Evolutionary conservation across 37 sponge, comb jelly and placozoan genomes (phyloP).

Genomic region (Beroe forskalii): DNA sequence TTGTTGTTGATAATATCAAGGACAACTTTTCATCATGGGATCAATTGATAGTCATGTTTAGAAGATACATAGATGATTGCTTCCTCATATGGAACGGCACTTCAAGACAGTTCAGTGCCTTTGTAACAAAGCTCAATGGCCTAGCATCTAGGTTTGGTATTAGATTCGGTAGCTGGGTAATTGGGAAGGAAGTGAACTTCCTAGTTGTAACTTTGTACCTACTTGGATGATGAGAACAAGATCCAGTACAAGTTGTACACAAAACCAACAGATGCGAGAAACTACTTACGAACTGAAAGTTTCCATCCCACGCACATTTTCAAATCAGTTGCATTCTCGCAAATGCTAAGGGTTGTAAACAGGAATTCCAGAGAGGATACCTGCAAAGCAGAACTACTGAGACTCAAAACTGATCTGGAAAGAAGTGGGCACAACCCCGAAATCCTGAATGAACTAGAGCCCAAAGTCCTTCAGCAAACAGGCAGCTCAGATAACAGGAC

Average conservation of each 20-base stretch:
- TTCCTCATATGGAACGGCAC: not conserved
- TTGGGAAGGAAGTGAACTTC: not conserved
- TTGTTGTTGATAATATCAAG: not conserved
- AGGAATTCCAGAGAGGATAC: not conserved
- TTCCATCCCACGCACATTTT: constrained; percentile 19
- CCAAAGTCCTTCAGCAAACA: not conserved
- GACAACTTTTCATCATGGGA: not conserved
- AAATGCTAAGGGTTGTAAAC: not conserved
- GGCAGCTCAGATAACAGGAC: too few species aligned
- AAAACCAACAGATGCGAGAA: constrained; percentile 16
- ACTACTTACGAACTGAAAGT: constrained; percentile 7
- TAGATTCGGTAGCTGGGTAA: not conserved
- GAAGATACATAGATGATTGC: not conserved
- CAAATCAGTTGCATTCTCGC: not conserved
- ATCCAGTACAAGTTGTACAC: not conserved
- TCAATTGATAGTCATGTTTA: not conserved
- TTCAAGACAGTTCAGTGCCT: not conserved
- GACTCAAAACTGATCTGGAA: not conserved
- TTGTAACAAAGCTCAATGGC: not conserved
- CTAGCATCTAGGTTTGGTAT: not conserved
- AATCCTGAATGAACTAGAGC: not conserved
- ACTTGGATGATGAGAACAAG: not conserved
- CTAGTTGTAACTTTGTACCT: not conserved
- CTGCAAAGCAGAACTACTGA: not conserved
- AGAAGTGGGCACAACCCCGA: not conserved